Base-by-base conservation (phyloP, 2,113 vertebrate species). In the Microtus ochrogaster region DNA sequence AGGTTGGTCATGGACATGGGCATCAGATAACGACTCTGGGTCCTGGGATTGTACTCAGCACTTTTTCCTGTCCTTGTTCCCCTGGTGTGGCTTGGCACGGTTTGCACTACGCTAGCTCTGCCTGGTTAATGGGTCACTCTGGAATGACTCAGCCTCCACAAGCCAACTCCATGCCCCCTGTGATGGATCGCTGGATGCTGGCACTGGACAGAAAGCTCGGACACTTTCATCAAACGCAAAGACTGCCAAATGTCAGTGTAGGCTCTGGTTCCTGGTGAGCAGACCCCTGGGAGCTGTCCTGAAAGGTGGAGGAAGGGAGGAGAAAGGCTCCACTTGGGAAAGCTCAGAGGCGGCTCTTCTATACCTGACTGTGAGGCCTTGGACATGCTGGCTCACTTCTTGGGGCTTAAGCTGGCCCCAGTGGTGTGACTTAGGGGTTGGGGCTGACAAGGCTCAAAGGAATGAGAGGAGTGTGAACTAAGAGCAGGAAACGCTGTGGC, bases 41-140 rank as follows among this genome's bases (percentile, higher is more conserved):
- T 73, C 74, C 82, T 26, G 39, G 72, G 61, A 70, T 61, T 41
- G 49, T 78, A 68, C 55, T 76, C 65, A 12, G 79, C 90, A 22
- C 41, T 39, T 47, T 66, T 81, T 83, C 63, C 90, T 58, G 55
- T 55, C 58, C 93, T 39, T 30, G 7, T 76, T 44, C 78, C 58
- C 58, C 70, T 70, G 58, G 74, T 81, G 22, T 61, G 87, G n/a
- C 90, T 79, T 72, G 92, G 92, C 92, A 70, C 52, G 28, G 83
- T 39, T 90, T 44, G 65, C 12, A 28, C 26, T 16, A 19, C 9
- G 22, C 72, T 65, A 61, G 92, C 16, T 0, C 44, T 93, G 17
- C 4, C 55, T 90, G 74, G 93, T 86, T 91, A 92, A 72, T 61
- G 41, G 89, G 70, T 91, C 94, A 76, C 93, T 94, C 78, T 91